These are phyloP conservation scores for Brevipalpus yothersi DNA, from an alignment of 1,140 invertebrate species.

Conservation along the genomic window DNA sequence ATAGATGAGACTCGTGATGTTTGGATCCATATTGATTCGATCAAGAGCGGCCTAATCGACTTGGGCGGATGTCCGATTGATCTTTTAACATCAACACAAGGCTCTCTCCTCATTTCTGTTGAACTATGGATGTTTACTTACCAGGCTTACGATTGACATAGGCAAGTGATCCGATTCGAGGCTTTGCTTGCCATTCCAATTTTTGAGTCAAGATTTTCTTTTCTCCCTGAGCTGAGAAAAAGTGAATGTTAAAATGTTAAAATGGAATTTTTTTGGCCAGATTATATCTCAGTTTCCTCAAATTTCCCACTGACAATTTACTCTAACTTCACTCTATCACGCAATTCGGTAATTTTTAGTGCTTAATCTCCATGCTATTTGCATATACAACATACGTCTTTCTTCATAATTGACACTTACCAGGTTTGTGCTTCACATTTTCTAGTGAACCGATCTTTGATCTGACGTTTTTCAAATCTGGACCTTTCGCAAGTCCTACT, in stretches of 20 bases:
- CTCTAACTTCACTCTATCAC: too few species aligned
- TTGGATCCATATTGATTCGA: neutral
- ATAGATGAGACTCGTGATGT: too few species aligned
- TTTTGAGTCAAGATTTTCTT: constrained; percentile 9
- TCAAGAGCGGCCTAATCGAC: neutral
- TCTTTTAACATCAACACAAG: neutral
- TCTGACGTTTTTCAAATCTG: constrained; percentile 64
- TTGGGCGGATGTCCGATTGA: neutral
- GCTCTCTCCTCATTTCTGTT: too few species aligned
- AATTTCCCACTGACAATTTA: too few species aligned
- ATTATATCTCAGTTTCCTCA: neutral
- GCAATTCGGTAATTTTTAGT: too few species aligned
- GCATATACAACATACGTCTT: neutral
- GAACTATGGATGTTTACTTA: constrained; percentile 43
- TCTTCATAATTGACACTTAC: constrained; percentile 15
- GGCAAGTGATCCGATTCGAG: constrained; percentile 76
- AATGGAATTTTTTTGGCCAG: neutral
- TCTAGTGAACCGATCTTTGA: constrained; percentile 83
- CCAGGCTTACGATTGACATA: constrained; percentile 75
- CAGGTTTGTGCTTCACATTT: constrained; percentile 71
- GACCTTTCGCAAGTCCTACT: constrained; percentile 64
- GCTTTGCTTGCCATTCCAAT: constrained; percentile 33
- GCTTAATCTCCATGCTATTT: neutral
- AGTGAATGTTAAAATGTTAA: neutral
- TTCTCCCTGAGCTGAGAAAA: constrained; percentile 5